Evolutionary conservation across 2,888 invertebrate species (phyloP).

Genomic region (Liposcelis brunnea): DNA sequence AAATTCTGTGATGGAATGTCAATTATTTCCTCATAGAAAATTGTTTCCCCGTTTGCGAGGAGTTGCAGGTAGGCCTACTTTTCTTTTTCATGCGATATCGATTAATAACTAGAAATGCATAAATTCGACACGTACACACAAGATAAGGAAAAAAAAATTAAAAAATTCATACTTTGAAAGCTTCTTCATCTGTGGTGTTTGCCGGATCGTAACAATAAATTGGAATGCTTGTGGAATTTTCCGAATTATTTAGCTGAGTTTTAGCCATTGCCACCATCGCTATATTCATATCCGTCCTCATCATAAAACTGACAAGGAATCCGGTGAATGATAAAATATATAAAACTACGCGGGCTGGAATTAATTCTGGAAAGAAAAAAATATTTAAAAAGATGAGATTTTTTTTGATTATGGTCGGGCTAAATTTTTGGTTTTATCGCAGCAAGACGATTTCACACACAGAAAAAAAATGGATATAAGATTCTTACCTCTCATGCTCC

Average conservation of each 20-base stretch:
- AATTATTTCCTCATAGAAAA: too few species aligned
- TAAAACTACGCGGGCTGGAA: constrained; percentile 50
- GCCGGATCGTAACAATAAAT: constrained; percentile 9
- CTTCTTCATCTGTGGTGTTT: background rate
- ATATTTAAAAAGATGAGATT: too few species aligned
- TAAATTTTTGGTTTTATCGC: too few species aligned
- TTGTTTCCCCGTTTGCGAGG: constrained; percentile 16
- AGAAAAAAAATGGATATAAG: too few species aligned
- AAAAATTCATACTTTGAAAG: background rate
- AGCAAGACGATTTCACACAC: too few species aligned
- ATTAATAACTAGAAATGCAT: background rate
- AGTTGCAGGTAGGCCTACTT: too few species aligned
- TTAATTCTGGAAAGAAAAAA: constrained; percentile 26
- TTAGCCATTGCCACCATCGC: constrained; percentile 48
- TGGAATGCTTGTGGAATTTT: background rate
- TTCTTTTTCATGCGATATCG: constrained; percentile 17
- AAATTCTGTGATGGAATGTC: too few species aligned
- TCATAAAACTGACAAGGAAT: constrained; percentile 57
- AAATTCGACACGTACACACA: too few species aligned
- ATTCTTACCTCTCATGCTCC: constrained; percentile 13
- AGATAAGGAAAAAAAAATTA: constrained; percentile 4
- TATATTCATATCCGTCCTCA: constrained; percentile 55
- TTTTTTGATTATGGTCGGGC: too few species aligned
- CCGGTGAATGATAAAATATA: constrained; percentile 56
- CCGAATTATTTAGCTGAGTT: too few species aligned